Evolutionary conservation across 2,888 invertebrate species (phyloP).

Genomic region (Cantharis nigra): DNA sequence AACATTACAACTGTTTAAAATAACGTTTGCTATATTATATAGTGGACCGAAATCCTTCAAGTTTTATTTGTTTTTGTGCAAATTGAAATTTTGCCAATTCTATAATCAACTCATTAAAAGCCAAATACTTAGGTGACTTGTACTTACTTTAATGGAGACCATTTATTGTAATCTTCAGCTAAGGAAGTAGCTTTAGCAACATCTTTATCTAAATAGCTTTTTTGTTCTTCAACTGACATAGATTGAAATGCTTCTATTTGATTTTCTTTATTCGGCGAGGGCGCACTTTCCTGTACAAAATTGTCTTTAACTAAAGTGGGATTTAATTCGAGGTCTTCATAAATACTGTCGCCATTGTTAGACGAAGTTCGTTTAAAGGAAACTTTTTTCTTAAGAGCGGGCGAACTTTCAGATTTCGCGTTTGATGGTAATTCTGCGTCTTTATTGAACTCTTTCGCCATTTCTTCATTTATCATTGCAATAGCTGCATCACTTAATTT

Average conservation of each 20-base stretch:
- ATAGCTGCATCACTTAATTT: slow-evolving; percentile 43
- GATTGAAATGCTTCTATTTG: slow-evolving; percentile 39
- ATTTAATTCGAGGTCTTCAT: slow-evolving; percentile 38
- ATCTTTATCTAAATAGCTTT: slow-evolving; percentile 46
- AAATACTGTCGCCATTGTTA: slow-evolving; percentile 39
- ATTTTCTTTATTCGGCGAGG: slow-evolving; percentile 17
- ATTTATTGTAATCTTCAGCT: slow-evolving; percentile 52
- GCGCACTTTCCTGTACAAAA: slow-evolving; percentile 27
- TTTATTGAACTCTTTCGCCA: slow-evolving; percentile 25
- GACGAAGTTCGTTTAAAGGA: slow-evolving; percentile 50
- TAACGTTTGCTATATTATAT: slow-evolving; percentile 5
- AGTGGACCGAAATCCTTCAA: slow-evolving; percentile 8
- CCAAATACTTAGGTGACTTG: background rate
- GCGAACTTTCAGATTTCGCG: slow-evolving; percentile 40
- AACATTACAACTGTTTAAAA: slow-evolving; percentile 5
- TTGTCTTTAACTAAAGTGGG: slow-evolving; percentile 15
- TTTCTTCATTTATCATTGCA: slow-evolving; percentile 34
- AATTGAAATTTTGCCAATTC: slow-evolving; percentile 17
- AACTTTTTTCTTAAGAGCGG: slow-evolving; percentile 50
- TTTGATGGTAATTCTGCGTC: slow-evolving; percentile 38
- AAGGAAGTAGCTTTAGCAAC: slow-evolving; percentile 46
- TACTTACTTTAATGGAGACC: slow-evolving; percentile 55
- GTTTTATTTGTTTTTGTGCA: slow-evolving; percentile 16
- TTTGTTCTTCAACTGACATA: slow-evolving; percentile 49
- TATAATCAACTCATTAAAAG: slow-evolving; percentile 3